Conservation (phyloP, 2,113 vertebrate genomes). For the rabbit (Oryctolagus cuniculus) region mOryCun1.1 NC_091443.1:115479501-115480000, state of each 20-base stretch:
- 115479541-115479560: too few species aligned
- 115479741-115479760: neutral
- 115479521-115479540: too few species aligned
- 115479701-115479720: constrained; percentile 87
- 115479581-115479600: constrained; percentile 28
- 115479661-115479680: constrained; percentile 90
- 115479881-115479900: neutral
- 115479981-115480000: too few species aligned
- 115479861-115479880: neutral
- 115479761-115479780: neutral
- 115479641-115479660: constrained; percentile 44
- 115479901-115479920: neutral
- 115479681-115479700: constrained; percentile 93
- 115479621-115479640: constrained; percentile 17
- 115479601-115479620: constrained; percentile 48
- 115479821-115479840: neutral
- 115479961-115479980: too few species aligned
- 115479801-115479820: constrained; percentile 32
- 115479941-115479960: too few species aligned
- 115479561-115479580: neutral
- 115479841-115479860: neutral
- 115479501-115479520: too few species aligned
- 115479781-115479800: neutral
- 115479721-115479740: constrained; percentile 95
- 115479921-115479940: too few species aligned